Evolutionary conservation across 2,888 invertebrate species (phyloP).

Genomic region (Epiperipatus broadwayi): DNA sequence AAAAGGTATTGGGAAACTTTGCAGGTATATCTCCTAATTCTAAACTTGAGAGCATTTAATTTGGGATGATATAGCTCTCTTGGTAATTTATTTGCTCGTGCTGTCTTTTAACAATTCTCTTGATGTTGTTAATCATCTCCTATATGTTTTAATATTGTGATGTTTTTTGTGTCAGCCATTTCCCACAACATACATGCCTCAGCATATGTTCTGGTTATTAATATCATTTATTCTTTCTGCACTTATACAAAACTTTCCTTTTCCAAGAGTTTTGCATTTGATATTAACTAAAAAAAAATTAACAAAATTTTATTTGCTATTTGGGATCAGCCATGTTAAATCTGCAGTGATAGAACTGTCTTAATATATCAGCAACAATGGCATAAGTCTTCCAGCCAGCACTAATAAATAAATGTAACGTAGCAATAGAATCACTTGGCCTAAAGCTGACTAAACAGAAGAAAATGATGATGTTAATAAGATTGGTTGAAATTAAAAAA

Average conservation of each 20-base stretch:
- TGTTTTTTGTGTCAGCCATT: constrained; percentile 84
- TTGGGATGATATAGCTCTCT: constrained; percentile 95
- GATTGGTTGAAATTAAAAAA: too few species aligned
- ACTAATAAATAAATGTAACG: too few species aligned
- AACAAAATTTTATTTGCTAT: constrained; percentile 87
- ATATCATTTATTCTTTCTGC: constrained; percentile 91
- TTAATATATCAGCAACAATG: too few species aligned
- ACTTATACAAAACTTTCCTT: constrained; percentile 82
- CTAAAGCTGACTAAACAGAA: too few species aligned
- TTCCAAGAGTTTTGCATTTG: constrained; percentile 60
- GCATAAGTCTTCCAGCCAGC: too few species aligned
- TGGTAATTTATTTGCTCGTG: constrained; percentile 88
- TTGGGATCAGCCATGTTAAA: constrained; percentile 93
- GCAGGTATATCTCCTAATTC: constrained; percentile 82
- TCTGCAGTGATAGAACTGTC: too few species aligned
- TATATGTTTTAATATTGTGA: constrained; percentile 65
- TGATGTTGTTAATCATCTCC: constrained; percentile 35
- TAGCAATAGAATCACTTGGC: too few species aligned
- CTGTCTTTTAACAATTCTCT: constrained; percentile 94
- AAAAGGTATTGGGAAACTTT: too few species aligned
- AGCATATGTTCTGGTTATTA: constrained; percentile 90
- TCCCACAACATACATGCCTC: constrained; percentile 87
- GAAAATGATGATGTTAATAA: too few species aligned
- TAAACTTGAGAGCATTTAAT: constrained; percentile 68
- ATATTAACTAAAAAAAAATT: constrained; percentile 89